Percentiles rank a stretch among this genome's conserved stretches.
phyloP scores from a whole-genome alignment of 2,797 vertebrate species.

The Artibeus jamaicensis region DNA sequence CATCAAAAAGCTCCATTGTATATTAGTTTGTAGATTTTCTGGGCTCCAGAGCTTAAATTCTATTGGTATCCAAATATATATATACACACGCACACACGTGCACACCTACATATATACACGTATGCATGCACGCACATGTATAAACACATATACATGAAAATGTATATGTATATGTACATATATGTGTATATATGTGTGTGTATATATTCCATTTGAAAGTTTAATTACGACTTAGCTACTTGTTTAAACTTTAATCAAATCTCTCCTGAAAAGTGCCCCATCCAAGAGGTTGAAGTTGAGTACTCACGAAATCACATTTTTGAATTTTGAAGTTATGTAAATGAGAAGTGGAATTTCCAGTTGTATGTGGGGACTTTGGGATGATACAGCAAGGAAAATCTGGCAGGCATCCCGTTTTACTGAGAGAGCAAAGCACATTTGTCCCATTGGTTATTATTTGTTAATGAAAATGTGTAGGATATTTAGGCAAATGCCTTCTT shows the following conservation, averaged over 20 bases:
- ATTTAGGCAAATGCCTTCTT: neutral
- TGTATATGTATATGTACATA: no score
- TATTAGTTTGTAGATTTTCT: neutral
- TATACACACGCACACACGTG: no score
- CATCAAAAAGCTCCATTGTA: neutral
- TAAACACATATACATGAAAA: no score
- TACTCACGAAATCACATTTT: neutral
- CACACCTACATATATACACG: no score
- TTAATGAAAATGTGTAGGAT: neutral
- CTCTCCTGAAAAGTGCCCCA: neutral
- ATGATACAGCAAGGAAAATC: neutral
- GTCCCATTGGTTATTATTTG: neutral
- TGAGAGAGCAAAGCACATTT: neutral
- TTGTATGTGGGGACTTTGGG: neutral
- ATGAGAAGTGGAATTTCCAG: neutral
- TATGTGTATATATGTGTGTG: no score
- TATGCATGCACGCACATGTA: no score
- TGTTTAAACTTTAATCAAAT: conserved; percentile 30
- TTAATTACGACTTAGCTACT: neutral
- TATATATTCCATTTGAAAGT: neutral
- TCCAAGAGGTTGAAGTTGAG: neutral
- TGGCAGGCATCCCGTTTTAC: neutral
- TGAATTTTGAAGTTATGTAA: neutral
- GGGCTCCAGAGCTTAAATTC: neutral
- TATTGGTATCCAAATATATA: neutral